Evolutionary conservation across 2,888 invertebrate genomes (phyloP), one percentile per base, ranked within the genome.

Genomic region (Cyrtodaria siliqua): DNA sequence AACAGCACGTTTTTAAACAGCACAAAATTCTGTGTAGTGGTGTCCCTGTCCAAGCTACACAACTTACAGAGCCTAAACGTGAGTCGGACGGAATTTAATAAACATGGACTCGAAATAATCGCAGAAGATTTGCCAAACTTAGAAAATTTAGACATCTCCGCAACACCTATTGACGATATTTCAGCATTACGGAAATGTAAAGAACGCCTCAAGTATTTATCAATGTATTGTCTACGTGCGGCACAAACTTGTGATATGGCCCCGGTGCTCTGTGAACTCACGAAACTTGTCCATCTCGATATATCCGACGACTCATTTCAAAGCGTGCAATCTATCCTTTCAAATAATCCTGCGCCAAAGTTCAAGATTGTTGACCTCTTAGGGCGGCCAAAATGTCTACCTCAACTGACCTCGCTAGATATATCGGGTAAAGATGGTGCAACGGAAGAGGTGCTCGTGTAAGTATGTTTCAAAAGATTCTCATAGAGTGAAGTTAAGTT

Each of bases 61-160:
- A 95, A 94, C 78, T 91, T 96, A 62, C 94, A 89, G 38, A 89
- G 86, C 68, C 78, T 96, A 53, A 95, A 95, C 92, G 95, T 96
- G 2, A 95, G 95, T 71, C 94, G 95, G 85, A 96, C 96, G n/a
- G 95, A 95, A 88, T 94, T 96, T 88, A 95, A 95, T 90, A 94
- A 94, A 80, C 94, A 94, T 84, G 95, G 95, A 24, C 93, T 96
- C 76, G 94, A 95, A 85, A 95, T 95, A 79, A 94, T 96, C 61
- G 95, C 95, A 71, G 95, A 95, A 84, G 95, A 96, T 92, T 93
- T 96, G 76, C 94, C 94, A 50, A 92, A 93, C 68, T 91, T 96
- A 75, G 95, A 95, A 89, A 94, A 93, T 85, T 91, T 96, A 62
- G 95, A 96, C 89, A 95, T 96, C 82, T 96, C 96, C 18, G 94